Percentiles rank a stretch among this genome's conserved stretches.
Evolutionary conservation across 2,113 vertebrate species (phyloP).

Genomic region (Scytalopus superciliaris): DNA sequence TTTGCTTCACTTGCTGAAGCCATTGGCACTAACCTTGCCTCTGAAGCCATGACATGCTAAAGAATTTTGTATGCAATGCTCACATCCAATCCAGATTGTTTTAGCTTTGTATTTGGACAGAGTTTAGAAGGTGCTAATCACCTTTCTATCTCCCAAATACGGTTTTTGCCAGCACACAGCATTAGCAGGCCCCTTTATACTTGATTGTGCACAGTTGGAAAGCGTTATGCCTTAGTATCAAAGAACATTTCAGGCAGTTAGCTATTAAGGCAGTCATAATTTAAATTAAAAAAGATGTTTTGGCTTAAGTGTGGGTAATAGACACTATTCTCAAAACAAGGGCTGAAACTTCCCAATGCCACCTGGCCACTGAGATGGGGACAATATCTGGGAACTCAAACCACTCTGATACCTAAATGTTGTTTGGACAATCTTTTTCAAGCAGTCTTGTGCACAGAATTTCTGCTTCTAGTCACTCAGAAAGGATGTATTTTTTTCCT

Average conservation of each 20-base stretch:
- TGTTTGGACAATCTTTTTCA: not conserved
- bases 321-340: not conserved
- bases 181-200: not conserved
- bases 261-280: conserved; percentile 19
- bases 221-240: conserved; percentile 6
- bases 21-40: not conserved
- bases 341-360: not conserved
- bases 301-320: not conserved
- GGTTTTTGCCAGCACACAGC: not conserved
- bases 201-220: conserved; percentile 41
- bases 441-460: not conserved
- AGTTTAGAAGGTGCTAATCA: conserved; percentile 47
- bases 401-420: not conserved
- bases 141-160: conserved; percentile 15
- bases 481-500: not conserved
- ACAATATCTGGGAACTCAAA: accelerated
- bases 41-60: not conserved
- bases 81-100: conserved; percentile 11
- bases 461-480: not conserved
- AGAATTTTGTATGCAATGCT: not conserved
- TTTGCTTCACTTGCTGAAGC: conserved; percentile 12
- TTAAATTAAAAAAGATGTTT: conserved; percentile 27
- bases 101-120: conserved; percentile 29
- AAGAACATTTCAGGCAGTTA: conserved; percentile 33
- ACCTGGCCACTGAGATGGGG: not conserved